phyloP scores from a whole-genome alignment of 2,797 vertebrate genomes.

The Chaenodraco wilsoni region DNA sequence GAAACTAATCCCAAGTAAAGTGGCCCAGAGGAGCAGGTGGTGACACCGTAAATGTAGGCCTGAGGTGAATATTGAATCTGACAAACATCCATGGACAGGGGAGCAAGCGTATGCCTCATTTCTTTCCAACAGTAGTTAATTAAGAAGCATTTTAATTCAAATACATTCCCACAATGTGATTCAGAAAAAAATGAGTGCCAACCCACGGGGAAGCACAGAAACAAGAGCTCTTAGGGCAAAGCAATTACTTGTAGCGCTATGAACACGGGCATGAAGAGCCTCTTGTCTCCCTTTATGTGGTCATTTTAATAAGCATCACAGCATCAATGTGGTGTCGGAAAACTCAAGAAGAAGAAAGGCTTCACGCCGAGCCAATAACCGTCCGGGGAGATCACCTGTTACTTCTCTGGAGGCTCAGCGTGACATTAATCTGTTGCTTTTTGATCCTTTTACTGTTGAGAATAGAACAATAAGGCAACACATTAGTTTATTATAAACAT shows the following conservation, averaged over 20 bases:
- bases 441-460: not conserved
- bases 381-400: not conserved
- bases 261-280: constrained; percentile 2
- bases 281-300: not conserved
- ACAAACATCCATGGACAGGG: constrained; percentile 5
- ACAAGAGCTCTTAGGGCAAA: not conserved
- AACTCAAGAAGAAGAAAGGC: not conserved
- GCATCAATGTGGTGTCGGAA: constrained; percentile 10
- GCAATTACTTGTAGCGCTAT: not conserved
- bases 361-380: not conserved
- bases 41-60: constrained; percentile 49
- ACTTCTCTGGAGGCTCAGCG: not conserved
- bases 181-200: not conserved
- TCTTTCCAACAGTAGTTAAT: not conserved
- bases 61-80: constrained; percentile 58
- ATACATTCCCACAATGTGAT: constrained; percentile 2
- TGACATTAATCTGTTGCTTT: not conserved
- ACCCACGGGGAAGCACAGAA: not conserved
- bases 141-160: not conserved
- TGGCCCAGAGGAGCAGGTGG: constrained; percentile 52
- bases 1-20: constrained; percentile 71
- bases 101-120: not conserved
- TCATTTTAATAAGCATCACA: constrained; percentile 11
- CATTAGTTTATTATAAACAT: not conserved
- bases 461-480: not conserved